Percentiles rank a stretch among this genome's conserved stretches.
These are phyloP conservation scores for Ctenopoma multispine DNA, from an alignment of 2,797 vertebrate genomes.

Conservation along the genomic window DNA sequence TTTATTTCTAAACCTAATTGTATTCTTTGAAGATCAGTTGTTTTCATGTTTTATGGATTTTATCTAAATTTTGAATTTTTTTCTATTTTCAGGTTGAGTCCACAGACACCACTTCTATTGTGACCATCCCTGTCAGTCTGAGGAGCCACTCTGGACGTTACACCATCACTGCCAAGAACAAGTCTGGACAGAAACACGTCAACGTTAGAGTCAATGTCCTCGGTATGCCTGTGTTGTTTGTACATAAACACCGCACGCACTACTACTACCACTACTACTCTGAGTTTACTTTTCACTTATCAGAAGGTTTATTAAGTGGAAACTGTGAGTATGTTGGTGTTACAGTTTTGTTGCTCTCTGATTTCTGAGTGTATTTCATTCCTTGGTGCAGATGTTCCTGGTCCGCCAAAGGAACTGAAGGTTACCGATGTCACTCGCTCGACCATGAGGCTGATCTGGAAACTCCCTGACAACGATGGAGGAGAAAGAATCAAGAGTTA, in stretches of 20 bases:
- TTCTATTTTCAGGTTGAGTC: constrained; percentile 87
- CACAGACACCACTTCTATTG: constrained; percentile 89
- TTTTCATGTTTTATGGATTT: background rate
- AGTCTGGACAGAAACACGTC: constrained; percentile 95
- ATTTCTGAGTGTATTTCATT: background rate
- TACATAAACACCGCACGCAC: background rate
- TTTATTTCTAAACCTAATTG: no score
- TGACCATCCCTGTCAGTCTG: constrained; percentile 89
- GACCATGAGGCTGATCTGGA: constrained; percentile 96
- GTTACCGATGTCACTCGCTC: constrained; percentile 94
- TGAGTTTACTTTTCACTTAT: background rate
- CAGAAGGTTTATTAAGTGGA: background rate
- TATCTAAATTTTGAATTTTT: background rate
- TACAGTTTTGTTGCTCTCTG: background rate
- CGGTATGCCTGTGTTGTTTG: constrained; percentile 80
- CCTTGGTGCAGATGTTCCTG: constrained; percentile 81
- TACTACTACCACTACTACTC: background rate
- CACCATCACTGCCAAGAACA: constrained; percentile 97
- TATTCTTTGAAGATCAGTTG: background rate
- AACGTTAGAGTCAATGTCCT: constrained; percentile 94
- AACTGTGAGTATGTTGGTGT: background rate
- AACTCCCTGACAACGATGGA: constrained; percentile 96
- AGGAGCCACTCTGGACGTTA: constrained; percentile 95
- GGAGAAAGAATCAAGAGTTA: constrained; percentile 99
- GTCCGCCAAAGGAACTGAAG: constrained; percentile 93